Percentiles rank a stretch among this genome's conserved stretches.
Evolutionary conservation across 2,113 vertebrate species (phyloP).

Genomic region (Enhydra lutris): DNA sequence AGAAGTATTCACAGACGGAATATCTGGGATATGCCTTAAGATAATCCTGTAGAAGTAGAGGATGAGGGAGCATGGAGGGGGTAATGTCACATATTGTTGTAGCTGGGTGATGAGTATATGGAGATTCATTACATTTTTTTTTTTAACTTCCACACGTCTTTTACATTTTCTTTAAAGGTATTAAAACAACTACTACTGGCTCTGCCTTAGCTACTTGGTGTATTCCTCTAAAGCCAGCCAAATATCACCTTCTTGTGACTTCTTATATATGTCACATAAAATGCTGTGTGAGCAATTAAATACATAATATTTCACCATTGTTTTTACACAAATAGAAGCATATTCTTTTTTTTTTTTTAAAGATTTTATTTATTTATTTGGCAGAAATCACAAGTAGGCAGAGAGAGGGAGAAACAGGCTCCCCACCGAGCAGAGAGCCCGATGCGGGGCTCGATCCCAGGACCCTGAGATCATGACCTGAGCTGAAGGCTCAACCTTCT

Average conservation of each 20-base stretch:
- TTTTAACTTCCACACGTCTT: constrained; percentile 10
- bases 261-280: neutral
- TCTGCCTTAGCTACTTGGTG: neutral
- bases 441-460: too few species aligned
- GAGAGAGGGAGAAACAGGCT: too few species aligned
- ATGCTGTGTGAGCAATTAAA: neutral
- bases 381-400: too few species aligned
- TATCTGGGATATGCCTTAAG: neutral
- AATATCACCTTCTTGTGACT: neutral
- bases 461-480: too few species aligned
- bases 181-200: neutral
- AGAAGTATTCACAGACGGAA: neutral
- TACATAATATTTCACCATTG: neutral
- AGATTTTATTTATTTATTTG: too few species aligned
- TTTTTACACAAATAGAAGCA: neutral
- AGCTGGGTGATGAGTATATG: neutral
- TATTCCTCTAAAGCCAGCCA: constrained; percentile 21
- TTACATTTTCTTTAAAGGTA: neutral
- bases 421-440: too few species aligned
- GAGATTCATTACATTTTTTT: neutral
- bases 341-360: neutral
- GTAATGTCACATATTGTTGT: neutral
- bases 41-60: neutral
- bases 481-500: too few species aligned
- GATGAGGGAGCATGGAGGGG: neutral